Base-by-base conservation (phyloP, 2,888 invertebrate genomes). In the Phrixothrix hirtus region DNA sequence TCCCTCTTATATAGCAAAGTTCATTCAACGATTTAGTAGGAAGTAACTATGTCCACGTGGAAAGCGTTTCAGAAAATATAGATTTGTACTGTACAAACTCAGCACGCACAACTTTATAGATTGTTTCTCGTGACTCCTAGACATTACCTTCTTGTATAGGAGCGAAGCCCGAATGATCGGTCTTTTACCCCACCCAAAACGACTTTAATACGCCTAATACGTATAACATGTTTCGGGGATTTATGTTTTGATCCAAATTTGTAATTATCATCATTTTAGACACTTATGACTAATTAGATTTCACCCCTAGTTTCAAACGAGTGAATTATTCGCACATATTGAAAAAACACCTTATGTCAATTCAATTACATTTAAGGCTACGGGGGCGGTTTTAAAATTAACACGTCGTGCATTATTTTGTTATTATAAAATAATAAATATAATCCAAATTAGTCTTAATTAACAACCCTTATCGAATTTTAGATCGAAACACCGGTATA, bases 41-140 rank as follows among this genome's bases (percentile, higher is more conserved):
- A 21, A 27, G 26, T 32, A 37, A 17, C n/a, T n/a, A n/a, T n/a
- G n/a, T n/a, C n/a, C 25, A 47, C 52, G 46, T 47, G 32, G 27
- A 42, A 52, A 51, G 37, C 36, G 46, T 46, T 46, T 37, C 37
- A 37, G 48, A 47, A 52, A 46, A 32, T 47, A 46, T 47, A 41
- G 46, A 45, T 52, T 45, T 41, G 51, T 34, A 41, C 45, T 17
- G 25, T 52, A 30, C 39, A 35, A 34, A 51, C 38, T 25, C 21
- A 31, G 44, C 55, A 55, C 55, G 55, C 55, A 55, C 50, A 32
- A 43, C 47, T 50, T 44, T 55, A 50, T 50, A 42, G 55, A 50
- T 50, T 55, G 49, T 55, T 55, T 55, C 49, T 55, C 55, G 55
- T 55, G 55, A 55, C 55, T 50, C 35, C 44, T 32, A 32, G 41